Evolutionary conservation across 2,888 invertebrate species (phyloP).

Genomic region (Coleophora flavipennella): DNA sequence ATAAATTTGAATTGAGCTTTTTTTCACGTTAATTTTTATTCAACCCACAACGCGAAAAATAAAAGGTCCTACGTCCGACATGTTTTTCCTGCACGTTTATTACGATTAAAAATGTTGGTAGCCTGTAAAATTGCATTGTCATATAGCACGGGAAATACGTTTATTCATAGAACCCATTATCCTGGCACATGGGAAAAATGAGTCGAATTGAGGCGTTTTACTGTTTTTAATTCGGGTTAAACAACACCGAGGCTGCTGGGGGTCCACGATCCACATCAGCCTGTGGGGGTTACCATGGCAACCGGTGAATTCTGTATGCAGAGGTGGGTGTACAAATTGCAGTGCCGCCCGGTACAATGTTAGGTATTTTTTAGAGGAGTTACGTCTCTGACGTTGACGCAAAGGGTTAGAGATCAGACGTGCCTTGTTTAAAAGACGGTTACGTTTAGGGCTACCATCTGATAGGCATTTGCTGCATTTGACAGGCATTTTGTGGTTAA

Average conservation of each 20-base stretch:
- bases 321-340: conserved; percentile 45
- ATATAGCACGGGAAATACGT: conserved; percentile 30
- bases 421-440: conserved; percentile 21
- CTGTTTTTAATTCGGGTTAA: conserved; percentile 60
- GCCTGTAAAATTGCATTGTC: conserved; percentile 10
- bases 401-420: conserved; percentile 7
- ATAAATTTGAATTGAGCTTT: neutral
- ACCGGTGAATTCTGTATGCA: conserved; percentile 51
- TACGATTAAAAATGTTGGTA: too few relatives aligned
- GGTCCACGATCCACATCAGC: conserved; percentile 26
- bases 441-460: too few relatives aligned
- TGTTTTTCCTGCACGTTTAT: neutral
- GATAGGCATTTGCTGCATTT: too few relatives aligned
- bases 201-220: conserved; percentile 46
- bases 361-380: conserved; percentile 15
- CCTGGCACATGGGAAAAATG: conserved; percentile 20
- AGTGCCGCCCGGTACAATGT: conserved; percentile 33
- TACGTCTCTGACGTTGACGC: neutral
- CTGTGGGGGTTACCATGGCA: conserved; percentile 60
- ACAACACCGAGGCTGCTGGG: conserved; percentile 35
- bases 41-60: neutral
- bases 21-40: neutral
- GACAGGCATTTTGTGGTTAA: too few relatives aligned
- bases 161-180: conserved; percentile 32
- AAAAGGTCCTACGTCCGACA: neutral